Conservation (phyloP, 2,888 invertebrate genomes). For the Andrena camellia region DNA sequence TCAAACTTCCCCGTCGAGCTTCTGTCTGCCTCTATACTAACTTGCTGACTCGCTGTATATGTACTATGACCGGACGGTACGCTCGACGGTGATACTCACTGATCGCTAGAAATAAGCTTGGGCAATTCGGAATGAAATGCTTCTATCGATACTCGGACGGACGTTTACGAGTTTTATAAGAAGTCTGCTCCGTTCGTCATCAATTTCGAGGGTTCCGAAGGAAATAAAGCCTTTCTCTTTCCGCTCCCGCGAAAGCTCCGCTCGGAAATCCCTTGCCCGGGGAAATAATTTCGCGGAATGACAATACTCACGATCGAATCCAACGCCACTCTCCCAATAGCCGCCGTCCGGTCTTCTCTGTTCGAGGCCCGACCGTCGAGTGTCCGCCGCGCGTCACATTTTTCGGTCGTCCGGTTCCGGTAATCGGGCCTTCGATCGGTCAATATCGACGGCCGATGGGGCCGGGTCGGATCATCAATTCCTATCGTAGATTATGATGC, state of each 20-base stretch:
- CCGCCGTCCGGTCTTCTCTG: slow-evolving; percentile 45
- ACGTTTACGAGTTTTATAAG: background rate
- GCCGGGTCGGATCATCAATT: slow-evolving; percentile 51
- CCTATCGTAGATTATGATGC: slow-evolving; percentile 42
- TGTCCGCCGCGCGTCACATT: slow-evolving; percentile 63
- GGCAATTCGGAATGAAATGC: background rate
- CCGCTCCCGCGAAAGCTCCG: background rate
- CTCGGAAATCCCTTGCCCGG: slow-evolving; percentile 1
- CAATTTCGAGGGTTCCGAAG: background rate
- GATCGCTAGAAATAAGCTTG: too few species aligned
- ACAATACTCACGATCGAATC: slow-evolving; percentile 60
- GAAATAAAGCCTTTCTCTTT: background rate
- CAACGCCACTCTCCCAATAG: slow-evolving; percentile 38
- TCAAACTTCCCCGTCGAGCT: too few species aligned
- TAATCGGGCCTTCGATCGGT: slow-evolving; percentile 59
- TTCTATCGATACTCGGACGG: background rate
- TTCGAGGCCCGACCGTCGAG: slow-evolving; percentile 48
- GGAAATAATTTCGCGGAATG: slow-evolving; percentile 17
- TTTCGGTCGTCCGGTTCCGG: slow-evolving; percentile 55
- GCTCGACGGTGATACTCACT: too few species aligned
- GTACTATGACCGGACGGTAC: too few species aligned
- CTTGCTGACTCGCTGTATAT: too few species aligned
- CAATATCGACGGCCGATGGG: slow-evolving; percentile 43
- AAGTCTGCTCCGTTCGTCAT: background rate
- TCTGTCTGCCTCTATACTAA: too few species aligned